These are phyloP conservation scores for Dendronephthya gigantea DNA, from an alignment of 64 coral and sea anemone genomes.

Conservation along the genomic window DNA sequence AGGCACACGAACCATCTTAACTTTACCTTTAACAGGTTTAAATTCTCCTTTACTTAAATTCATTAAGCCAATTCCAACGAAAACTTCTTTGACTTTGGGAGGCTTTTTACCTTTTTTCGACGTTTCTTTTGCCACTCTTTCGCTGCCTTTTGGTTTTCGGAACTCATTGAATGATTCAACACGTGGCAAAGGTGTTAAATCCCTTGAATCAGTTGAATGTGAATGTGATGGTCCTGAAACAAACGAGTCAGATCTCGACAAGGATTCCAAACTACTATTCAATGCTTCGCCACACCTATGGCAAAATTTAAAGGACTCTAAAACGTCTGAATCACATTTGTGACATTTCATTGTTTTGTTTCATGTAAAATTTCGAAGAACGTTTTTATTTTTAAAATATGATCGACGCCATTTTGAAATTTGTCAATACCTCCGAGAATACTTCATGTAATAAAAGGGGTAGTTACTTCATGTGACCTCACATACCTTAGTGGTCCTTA, in stretches of 20 bases:
- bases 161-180: conserved; percentile 35
- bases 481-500: no score
- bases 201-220: background rate
- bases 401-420: no score
- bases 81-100: conserved; percentile 20
- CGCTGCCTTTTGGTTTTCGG: conserved; percentile 15
- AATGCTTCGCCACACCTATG: conserved; percentile 42
- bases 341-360: conserved; percentile 32
- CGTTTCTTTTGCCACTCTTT: conserved; percentile 14
- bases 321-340: conserved; percentile 36
- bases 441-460: no score
- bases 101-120: conserved; percentile 27
- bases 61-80: conserved; percentile 39
- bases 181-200: background rate
- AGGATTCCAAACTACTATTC: background rate
- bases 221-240: no score
- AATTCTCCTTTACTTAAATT: conserved; percentile 34
- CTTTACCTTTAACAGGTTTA: conserved; percentile 39
- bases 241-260: no score
- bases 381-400: no score
- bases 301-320: conserved; percentile 39
- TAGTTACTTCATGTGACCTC: no score
- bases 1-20: conserved; percentile 25
- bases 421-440: no score
- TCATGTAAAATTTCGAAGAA: no score